A percentile compares a stretch with the other conserved stretches of the same genome.
phyloP scores from a whole-genome alignment of 2,797 vertebrate species.

The Petrocephalus sullivani region DNA sequence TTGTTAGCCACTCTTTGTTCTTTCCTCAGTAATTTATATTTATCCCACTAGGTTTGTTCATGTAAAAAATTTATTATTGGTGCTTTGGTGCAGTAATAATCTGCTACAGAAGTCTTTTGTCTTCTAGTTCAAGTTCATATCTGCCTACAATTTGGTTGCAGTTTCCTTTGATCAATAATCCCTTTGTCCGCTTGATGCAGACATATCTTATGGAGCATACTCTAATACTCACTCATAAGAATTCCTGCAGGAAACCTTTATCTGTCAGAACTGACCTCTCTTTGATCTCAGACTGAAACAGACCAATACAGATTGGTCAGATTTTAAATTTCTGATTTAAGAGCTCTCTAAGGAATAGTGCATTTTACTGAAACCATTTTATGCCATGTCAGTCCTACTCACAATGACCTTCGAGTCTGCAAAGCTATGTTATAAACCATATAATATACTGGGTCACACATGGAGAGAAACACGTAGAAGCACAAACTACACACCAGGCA shows the following conservation, averaged over 20 bases:
- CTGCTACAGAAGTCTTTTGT: neutral
- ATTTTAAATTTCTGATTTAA: neutral
- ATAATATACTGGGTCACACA: neutral
- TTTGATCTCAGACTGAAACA: neutral
- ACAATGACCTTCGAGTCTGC: neutral
- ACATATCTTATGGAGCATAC: neutral
- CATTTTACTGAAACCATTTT: neutral
- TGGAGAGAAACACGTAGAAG: neutral
- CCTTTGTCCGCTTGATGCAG: neutral
- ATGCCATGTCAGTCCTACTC: neutral
- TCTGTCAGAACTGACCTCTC: neutral
- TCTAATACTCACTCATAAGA: neutral
- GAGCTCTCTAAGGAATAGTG: neutral
- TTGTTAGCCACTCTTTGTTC: neutral
- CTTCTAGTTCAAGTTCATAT: neutral
- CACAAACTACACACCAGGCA: neutral
- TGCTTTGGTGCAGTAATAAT: neutral
- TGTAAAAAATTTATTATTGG: neutral
- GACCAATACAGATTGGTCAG: neutral
- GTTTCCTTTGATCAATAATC: neutral
- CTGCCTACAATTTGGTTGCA: neutral
- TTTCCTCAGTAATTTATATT: neutral
- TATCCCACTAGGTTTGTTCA: neutral
- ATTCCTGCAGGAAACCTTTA: neutral
- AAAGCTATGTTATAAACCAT: neutral